Percentiles rank a stretch among this genome's conserved stretches.
Conservation (phyloP, 2,113 vertebrate genomes). For the Rhipidura dahli region DNA sequence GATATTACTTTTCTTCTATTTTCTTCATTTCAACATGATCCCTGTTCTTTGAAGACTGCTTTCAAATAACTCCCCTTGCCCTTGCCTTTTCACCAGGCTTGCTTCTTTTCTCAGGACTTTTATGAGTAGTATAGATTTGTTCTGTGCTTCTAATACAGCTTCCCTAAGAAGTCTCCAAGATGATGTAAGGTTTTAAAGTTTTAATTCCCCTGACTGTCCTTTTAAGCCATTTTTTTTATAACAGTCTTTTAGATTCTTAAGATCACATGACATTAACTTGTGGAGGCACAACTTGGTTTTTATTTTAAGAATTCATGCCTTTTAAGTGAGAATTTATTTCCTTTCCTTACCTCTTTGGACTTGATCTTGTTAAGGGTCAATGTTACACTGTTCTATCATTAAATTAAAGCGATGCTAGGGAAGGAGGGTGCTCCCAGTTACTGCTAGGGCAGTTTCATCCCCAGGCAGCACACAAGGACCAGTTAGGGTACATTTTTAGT, state of each 20-base stretch:
- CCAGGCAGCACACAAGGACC: rapidly evolving
- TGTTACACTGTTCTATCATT: background rate
- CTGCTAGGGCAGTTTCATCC: background rate
- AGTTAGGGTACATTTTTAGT: background rate
- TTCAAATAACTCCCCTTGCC: background rate
- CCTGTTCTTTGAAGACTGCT: background rate
- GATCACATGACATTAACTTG: background rate
- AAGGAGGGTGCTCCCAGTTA: background rate
- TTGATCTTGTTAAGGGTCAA: background rate
- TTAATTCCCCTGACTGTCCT: background rate
- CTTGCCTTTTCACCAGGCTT: background rate
- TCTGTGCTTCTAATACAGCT: background rate
- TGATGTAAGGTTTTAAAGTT: background rate
- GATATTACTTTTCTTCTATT: background rate
- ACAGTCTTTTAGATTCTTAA: background rate
- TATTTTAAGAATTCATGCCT: background rate
- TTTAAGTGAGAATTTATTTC: background rate
- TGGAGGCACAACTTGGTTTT: background rate
- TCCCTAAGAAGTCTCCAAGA: background rate
- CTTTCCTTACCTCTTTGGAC: background rate
- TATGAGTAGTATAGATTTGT: background rate
- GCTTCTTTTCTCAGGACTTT: background rate
- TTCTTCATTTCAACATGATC: background rate
- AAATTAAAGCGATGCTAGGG: background rate
- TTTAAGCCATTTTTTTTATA: background rate